A percentile compares a stretch with the other conserved stretches of the same genome.
Evolutionary conservation across 2,797 vertebrate genomes (phyloP).

Genomic region (Xerus rutilus): DNA sequence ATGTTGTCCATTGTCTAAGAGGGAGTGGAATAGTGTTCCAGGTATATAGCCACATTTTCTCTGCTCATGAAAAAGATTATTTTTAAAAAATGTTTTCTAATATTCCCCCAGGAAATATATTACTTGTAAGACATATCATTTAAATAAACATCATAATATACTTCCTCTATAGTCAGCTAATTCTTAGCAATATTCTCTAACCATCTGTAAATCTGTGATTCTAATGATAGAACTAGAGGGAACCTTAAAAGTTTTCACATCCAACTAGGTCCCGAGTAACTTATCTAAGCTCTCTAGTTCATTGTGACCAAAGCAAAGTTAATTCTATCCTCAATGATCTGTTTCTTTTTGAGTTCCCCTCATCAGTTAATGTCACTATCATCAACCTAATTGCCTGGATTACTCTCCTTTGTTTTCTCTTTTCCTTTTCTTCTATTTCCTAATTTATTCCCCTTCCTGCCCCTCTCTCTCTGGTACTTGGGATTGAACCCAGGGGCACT

Average conservation of each 20-base stretch:
- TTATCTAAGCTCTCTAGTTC: background rate
- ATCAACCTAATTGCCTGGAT: background rate
- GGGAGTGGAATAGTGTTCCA: background rate
- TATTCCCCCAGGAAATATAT: background rate
- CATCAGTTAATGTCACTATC: background rate
- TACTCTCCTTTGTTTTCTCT: background rate
- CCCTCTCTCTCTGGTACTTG: too few species aligned
- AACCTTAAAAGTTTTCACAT: background rate
- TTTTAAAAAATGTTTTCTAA: background rate
- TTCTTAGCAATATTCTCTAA: background rate
- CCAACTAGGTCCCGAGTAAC: background rate
- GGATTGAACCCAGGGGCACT: too few species aligned
- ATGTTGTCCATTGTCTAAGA: background rate
- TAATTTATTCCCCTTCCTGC: too few species aligned
- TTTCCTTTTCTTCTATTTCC: background rate
- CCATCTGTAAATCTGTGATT: background rate
- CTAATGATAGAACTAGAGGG: background rate
- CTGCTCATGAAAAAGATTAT: background rate
- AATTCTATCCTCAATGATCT: background rate
- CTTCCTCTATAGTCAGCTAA: background rate
- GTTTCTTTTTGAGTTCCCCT: background rate
- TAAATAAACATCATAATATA: background rate
- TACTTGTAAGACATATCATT: background rate
- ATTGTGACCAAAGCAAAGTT: background rate
- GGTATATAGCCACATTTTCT: background rate